Percentiles rank a stretch among this genome's conserved stretches.
Conservation (phyloP, 2,888 invertebrate species). For the Diplazon laetatorius region DNA sequence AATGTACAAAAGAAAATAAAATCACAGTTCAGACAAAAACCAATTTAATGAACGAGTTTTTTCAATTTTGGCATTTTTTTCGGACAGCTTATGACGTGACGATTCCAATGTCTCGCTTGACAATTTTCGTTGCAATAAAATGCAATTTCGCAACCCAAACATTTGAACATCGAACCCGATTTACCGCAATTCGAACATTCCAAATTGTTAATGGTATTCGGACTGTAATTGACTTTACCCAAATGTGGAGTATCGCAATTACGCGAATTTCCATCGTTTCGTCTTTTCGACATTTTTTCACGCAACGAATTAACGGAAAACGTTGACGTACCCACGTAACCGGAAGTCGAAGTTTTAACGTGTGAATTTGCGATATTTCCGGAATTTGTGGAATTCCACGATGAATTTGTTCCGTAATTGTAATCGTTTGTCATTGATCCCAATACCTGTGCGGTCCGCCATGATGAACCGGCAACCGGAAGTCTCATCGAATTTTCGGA, state of each 20-base stretch:
- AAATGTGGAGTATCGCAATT: constrained; percentile 74
- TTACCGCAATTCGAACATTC: constrained; percentile 75
- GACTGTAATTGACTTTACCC: constrained; percentile 70
- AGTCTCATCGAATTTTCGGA: constrained; percentile 42
- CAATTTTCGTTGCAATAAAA: constrained; percentile 78
- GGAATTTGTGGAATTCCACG: constrained; percentile 52
- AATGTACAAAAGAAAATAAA: not conserved
- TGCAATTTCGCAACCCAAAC: constrained; percentile 77
- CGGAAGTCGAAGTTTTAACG: constrained; percentile 34
- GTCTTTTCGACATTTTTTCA: constrained; percentile 36
- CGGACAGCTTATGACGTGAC: constrained; percentile 76
- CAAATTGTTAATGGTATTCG: constrained; percentile 65
- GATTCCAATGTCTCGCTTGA: constrained; percentile 77
- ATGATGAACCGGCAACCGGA: constrained; percentile 34
- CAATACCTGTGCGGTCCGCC: constrained; percentile 44
- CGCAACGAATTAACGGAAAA: constrained; percentile 32
- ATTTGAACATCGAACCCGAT: constrained; percentile 74
- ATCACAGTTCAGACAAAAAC: constrained; percentile 1
- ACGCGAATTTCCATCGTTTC: constrained; percentile 44
- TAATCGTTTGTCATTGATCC: constrained; percentile 43
- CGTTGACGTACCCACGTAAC: constrained; percentile 36
- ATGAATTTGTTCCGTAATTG: constrained; percentile 50
- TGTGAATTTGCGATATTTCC: constrained; percentile 49
- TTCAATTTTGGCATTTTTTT: constrained; percentile 79
- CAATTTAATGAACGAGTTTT: constrained; percentile 72